phyloP scores from a whole-genome alignment of 2,113 vertebrate genomes.

The Aptenodytes patagonicus region DNA sequence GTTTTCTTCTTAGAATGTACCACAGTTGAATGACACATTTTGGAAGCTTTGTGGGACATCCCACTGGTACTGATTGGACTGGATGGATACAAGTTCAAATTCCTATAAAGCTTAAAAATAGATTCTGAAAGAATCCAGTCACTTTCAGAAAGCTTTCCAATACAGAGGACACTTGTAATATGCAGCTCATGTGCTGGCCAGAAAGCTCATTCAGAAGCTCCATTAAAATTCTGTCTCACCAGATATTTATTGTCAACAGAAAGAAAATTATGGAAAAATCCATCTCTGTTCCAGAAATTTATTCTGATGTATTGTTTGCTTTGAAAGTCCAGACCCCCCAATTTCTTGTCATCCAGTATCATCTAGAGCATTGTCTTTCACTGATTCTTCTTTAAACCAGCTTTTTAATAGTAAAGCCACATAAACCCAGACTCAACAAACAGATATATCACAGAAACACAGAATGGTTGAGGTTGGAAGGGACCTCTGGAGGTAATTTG shows the following conservation, averaged over 20 bases:
- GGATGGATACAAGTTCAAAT: not conserved
- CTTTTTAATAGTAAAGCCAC: not conserved
- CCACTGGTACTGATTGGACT: not conserved
- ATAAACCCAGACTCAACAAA: not conserved
- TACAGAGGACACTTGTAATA: not conserved
- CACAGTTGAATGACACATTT: not conserved
- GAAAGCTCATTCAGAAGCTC: not conserved
- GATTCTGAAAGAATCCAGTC: not conserved
- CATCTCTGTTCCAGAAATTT: not conserved
- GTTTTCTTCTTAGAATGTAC: not conserved
- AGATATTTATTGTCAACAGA: not conserved
- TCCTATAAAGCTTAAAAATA: not conserved
- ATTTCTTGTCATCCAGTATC: not conserved
- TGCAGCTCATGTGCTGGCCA: not conserved
- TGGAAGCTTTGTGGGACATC: not conserved
- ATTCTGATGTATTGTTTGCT: not conserved
- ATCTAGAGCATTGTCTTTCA: not conserved
- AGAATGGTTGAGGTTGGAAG: not conserved
- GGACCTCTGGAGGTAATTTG: not conserved
- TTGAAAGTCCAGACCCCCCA: not conserved
- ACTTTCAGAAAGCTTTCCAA: not conserved
- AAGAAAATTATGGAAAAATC: not conserved
- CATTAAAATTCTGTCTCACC: not conserved
- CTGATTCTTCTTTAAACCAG: not conserved
- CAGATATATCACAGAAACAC: not conserved